Evolutionary conservation across 2,888 invertebrate species (phyloP), one percentile per base, ranked within the genome.

Genomic region (Salpingus planirostris): DNA sequence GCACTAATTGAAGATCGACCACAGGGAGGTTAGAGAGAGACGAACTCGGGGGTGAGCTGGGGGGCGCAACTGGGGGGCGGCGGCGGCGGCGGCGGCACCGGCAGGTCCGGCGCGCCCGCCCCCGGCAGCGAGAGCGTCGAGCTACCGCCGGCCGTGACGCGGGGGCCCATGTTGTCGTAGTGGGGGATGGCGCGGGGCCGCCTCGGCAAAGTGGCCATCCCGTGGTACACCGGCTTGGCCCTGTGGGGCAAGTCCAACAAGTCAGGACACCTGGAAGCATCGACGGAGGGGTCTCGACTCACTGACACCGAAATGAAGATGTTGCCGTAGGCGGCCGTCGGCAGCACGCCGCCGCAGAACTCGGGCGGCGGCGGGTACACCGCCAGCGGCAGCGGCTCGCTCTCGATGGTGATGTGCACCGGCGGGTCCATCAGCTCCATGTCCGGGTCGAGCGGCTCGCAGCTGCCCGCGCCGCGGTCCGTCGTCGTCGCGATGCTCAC

Each of bases 121-220:
- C 78, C 85, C 41, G 85, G 84, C 44, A 90, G 70, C 14, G 88
- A 88, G 59, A 88, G 77, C 13, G 84, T 86, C 5, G 89, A 89
- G 59, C 86, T 87, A 27, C 90, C 90, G 41, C 86, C 85, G 18
- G 88, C 88, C 6, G 89, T 90, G 29, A 89, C 85, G 43, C 89
- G 73, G 30, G 88, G 84, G 4, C 89, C 89, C 82, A 89, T 86
- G 66, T 89, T 89, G 66, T 91, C 90, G 62, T 90, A 89, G 40
- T 82, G 80, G 31, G 81, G 77, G 42, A 71, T 72, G 29, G 73
- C 59, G 56, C 66, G 72, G 52, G 56, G 61, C 37, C 69, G 56
- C 50, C 56, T 59, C 38, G 56, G 66, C 55, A 56, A 56, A 52
- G 60, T 66, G 46, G 55, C 68, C 65, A 60, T 63, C 31, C 57